phyloP scores from a whole-genome alignment of 2,113 vertebrate genomes.

The Tragulus kanchil region DNA sequence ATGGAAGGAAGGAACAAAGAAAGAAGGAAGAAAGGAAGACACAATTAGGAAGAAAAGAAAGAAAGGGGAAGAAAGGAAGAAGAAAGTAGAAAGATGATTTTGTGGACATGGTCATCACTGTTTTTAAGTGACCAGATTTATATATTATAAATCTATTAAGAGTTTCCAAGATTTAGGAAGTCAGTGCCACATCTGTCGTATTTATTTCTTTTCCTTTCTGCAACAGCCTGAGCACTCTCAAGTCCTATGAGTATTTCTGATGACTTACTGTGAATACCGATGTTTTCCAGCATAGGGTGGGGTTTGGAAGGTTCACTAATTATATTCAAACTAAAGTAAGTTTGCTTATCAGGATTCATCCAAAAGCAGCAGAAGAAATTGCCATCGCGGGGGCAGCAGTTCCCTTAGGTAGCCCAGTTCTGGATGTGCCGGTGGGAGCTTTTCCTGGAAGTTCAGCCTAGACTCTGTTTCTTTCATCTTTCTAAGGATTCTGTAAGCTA shows the following conservation, averaged over 20 bases:
- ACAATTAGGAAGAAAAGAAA: not conserved
- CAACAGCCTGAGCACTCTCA: conserved; percentile 46
- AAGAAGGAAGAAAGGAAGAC: not conserved
- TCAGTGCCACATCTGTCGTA: not conserved
- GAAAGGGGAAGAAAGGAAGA: not conserved
- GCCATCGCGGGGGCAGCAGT: not conserved
- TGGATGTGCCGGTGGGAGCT: conserved; percentile 19
- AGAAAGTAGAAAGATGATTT: not conserved
- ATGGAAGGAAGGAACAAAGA: not conserved
- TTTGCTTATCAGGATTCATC: conserved; percentile 36
- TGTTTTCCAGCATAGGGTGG: not conserved
- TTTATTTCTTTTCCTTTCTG: conserved; percentile 61
- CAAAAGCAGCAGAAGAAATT: conserved; percentile 3
- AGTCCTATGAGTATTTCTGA: conserved; percentile 18
- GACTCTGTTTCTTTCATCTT: not conserved
- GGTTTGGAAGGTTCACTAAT: conserved; percentile 52
- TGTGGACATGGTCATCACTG: not conserved
- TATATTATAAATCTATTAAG: conserved; percentile 4
- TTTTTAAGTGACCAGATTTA: conserved; percentile 38
- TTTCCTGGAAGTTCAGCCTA: conserved; percentile 20
- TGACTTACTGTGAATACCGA: not conserved
- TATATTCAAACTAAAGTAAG: conserved; percentile 63
- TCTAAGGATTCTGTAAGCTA: conserved; percentile 29
- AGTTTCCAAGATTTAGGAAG: conserved; percentile 53
- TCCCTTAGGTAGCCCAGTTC: not conserved